Conservation (phyloP, 2,888 invertebrate species). For the Diploptera punctata region DNA sequence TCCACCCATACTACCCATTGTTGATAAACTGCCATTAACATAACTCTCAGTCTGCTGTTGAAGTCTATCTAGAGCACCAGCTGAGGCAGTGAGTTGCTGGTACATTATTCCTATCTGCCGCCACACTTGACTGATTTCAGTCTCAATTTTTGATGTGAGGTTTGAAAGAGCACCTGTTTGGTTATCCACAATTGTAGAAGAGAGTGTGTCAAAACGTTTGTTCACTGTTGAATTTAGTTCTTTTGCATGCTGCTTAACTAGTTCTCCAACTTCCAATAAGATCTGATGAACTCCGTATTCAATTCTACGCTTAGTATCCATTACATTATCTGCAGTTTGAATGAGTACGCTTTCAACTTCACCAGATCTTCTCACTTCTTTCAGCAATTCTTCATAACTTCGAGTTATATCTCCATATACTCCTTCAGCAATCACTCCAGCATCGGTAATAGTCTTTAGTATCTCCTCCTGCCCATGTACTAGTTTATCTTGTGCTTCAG, state of each 20-base stretch:
- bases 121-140: constrained; percentile 87
- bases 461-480: constrained; percentile 61
- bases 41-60: constrained; percentile 80
- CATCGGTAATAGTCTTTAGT: constrained; percentile 64
- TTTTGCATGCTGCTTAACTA: constrained; percentile 69
- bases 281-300: constrained; percentile 87
- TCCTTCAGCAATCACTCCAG: constrained; percentile 62
- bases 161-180: constrained; percentile 76
- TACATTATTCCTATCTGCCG: constrained; percentile 90
- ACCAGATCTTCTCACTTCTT: constrained; percentile 62
- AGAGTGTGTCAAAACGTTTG: constrained; percentile 73
- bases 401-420: constrained; percentile 62
- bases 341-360: constrained; percentile 80
- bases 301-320: constrained; percentile 82
- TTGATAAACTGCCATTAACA: constrained; percentile 77
- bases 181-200: constrained; percentile 71
- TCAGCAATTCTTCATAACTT: constrained; percentile 62
- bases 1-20: constrained; percentile 79
- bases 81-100: constrained; percentile 79
- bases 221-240: constrained; percentile 71
- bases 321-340: constrained; percentile 82
- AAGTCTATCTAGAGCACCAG: constrained; percentile 75
- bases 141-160: constrained; percentile 76
- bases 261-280: constrained; percentile 73
- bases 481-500: constrained; percentile 61